These are phyloP conservation scores for Ploceus nigricollis DNA, from an alignment of 2,113 vertebrate species.

Conservation along the genomic window DNA sequence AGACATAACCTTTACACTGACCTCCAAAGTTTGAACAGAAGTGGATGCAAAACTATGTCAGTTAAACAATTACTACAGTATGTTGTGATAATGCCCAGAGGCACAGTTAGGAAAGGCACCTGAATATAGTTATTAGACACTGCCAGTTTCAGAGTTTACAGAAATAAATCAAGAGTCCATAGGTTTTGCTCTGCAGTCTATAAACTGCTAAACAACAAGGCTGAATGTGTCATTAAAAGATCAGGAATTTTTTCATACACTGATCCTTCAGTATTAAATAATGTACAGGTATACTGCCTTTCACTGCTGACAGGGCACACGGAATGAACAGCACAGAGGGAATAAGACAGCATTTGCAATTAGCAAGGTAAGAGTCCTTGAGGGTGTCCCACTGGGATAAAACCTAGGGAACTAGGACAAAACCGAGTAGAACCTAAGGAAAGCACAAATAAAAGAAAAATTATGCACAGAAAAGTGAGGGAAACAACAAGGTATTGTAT, in stretches of 20 bases:
- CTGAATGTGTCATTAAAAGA: background rate
- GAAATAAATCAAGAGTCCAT: background rate
- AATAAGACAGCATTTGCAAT: background rate
- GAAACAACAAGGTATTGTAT: background rate
- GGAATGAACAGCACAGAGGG: background rate
- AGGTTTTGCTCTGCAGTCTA: background rate
- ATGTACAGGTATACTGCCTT: background rate
- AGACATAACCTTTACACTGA: background rate
- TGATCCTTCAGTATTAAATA: background rate
- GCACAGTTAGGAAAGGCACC: background rate
- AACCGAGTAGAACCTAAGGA: background rate
- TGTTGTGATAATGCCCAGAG: background rate
- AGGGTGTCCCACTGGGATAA: background rate
- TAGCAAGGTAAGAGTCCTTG: background rate
- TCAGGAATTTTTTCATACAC: background rate
- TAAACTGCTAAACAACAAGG: background rate
- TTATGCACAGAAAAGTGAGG: fast-evolving
- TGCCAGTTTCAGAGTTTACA: background rate
- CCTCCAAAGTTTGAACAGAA: background rate
- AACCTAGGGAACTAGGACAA: background rate
- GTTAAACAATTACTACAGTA: background rate
- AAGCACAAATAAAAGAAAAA: background rate
- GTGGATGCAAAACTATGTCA: background rate
- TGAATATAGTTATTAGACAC: background rate
- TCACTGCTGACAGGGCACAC: background rate